Base-by-base conservation (phyloP, 2,797 vertebrate species). In the Adelosebastes latens region DNA sequence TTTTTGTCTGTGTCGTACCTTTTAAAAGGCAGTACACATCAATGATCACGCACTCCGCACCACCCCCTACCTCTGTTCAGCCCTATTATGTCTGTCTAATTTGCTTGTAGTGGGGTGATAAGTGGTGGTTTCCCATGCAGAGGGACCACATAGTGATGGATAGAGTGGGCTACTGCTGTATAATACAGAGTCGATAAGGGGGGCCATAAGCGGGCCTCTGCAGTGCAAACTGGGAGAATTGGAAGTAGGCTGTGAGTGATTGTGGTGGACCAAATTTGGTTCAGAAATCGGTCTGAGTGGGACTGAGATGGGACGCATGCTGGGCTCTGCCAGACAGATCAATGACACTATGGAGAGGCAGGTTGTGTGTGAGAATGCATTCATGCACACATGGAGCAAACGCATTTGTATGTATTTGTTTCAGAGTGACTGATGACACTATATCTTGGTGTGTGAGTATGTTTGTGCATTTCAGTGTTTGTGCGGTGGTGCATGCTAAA, bases 81-180 rank as follows among this genome's bases (percentile, higher is more conserved):
- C 55, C 73, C 81, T 70, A 64, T 90, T 82, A 87, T 72, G n/a
- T 77, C 58, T 67, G 58, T 87, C 84, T 90, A 91, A 91, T 92
- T 86, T 80, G 46, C 83, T 79, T 75, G 79, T 79, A 69, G 87
- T 75, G 68, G 64, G 82, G 65, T 85, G 87, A 87, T 86, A 85
- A 92, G 87, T 93, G 83, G 62, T 55, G 66, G 64, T 68, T 88
- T 88, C 64, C 60, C 65, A 64, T 63, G 66, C 46, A 82, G 60
- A 73, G n/a, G 68, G 82, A 83, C 39, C 36, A 25, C 64, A 49
- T 1, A 2, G 71, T 87, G 88, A 93, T 82, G 60, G 78, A 89
- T 82, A 55, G 77, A 86, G 70, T 34, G 55, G 69, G 80, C 66
- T 61, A 68, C 46, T 78, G 31, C 42, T 32, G 56, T 77, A 39